These are phyloP conservation scores for Drosophila robusta DNA, from an alignment of 2,888 invertebrate species.

Conservation along the genomic window DNA sequence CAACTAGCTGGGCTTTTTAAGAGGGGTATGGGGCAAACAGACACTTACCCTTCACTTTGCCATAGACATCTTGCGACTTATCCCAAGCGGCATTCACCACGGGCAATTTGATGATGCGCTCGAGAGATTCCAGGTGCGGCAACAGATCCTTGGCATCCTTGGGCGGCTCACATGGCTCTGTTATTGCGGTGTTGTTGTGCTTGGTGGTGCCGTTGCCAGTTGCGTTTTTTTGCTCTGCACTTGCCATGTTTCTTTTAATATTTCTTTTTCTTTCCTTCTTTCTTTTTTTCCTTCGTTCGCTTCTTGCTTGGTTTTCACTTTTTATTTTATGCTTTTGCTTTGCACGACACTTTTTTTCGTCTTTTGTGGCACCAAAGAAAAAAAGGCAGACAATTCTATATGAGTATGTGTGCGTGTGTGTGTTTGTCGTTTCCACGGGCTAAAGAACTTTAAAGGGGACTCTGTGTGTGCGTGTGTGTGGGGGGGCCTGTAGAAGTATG, in stretches of 20 bases:
- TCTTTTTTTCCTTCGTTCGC: constrained; percentile 32
- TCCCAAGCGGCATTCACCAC: constrained; percentile 87
- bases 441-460: constrained; percentile 51
- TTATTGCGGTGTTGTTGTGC: constrained; percentile 34
- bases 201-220: constrained; percentile 41
- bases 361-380: constrained; percentile 58
- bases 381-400: constrained; percentile 38
- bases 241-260: constrained; percentile 68
- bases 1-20: constrained; percentile 4
- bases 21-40: background rate
- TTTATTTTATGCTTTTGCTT: constrained; percentile 57
- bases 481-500: constrained; percentile 11
- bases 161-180: constrained; percentile 37
- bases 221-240: constrained; percentile 70
- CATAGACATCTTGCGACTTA: constrained; percentile 87
- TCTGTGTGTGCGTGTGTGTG: constrained; percentile 13
- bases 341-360: constrained; percentile 67
- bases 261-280: constrained; percentile 9
- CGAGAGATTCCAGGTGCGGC: constrained; percentile 86
- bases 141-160: constrained; percentile 84
- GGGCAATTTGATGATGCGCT: constrained; percentile 87
- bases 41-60: constrained; percentile 87
- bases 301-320: constrained; percentile 59
- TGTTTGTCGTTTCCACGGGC: constrained; percentile 42
- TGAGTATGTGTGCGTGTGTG: constrained; percentile 10